Evolutionary conservation across 2,113 vertebrate species (phyloP).

Genomic region (Colaptes auratus): DNA sequence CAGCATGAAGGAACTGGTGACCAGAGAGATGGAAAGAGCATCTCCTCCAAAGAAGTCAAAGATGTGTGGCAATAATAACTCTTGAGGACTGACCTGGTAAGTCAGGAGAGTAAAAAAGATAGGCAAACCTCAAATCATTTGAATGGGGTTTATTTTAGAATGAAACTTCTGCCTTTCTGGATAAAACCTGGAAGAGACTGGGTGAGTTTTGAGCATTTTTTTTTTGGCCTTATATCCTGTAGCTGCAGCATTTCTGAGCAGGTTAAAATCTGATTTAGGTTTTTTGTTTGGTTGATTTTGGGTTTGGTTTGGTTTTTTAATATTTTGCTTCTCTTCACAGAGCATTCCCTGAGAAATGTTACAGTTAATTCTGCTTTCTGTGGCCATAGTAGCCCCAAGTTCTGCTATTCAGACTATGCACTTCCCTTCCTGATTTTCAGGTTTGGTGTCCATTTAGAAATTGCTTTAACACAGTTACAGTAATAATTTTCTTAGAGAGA

Average conservation of each 20-base stretch:
- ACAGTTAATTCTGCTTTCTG: background rate
- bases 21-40: background rate
- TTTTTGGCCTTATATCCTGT: background rate
- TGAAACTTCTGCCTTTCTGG: background rate
- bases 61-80: background rate
- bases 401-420: background rate
- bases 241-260: background rate
- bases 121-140: background rate
- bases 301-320: background rate
- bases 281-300: too few relatives aligned
- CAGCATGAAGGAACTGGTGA: background rate
- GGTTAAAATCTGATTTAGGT: background rate
- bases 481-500: background rate
- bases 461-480: background rate
- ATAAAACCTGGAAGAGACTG: background rate
- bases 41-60: background rate
- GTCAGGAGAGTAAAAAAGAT: background rate
- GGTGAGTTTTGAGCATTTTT: background rate
- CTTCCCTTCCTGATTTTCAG: background rate
- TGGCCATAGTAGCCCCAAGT: background rate
- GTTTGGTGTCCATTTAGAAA: background rate
- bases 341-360: background rate
- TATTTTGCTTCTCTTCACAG: background rate
- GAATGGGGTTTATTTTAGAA: background rate
- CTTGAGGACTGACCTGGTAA: background rate